Base-by-base conservation (phyloP, 1,140 invertebrate species). In the Cherax destructor region DNA sequence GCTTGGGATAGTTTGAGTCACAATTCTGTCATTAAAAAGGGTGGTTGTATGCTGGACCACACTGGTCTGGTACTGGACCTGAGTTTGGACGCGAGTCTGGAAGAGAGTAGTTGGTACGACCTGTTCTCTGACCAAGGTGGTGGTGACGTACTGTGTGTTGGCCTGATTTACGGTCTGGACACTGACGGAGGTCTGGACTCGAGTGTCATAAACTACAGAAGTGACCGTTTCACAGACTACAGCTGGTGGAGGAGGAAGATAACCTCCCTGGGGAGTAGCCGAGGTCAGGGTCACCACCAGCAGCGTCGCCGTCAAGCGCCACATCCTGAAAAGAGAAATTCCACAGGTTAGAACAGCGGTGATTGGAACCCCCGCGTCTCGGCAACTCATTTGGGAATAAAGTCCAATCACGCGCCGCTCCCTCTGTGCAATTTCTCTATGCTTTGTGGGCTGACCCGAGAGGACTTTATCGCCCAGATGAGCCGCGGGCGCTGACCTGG, bases 381-480 rank as follows among this genome's bases (percentile, higher is more conserved):
- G 49, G 47, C 79, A 83, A 88, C 87, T 88, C 87, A 88, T 88
- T 88, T 88, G 79, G 88, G 72, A 90, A 83, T 85, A 84, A 84
- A 90, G 88, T 90, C 86, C 88, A 90, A 90, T 90, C 88, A 90
- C 88, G 80, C 88, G 88, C 88, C 80, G 72, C 83, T 85, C 88
- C 77, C 49, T 87, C 72, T 83, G 79, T 88, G 87, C 87, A 88
- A 88, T 81, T 88, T 88, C 87, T 88, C 87, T 76, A 77, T 86
- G 74, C 87, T 30, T 69, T 88, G 61, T 88, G 77, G 78, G 87
- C 59, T 69, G 59, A 81, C 61, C 78, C 47, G 61, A 81, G 87
- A 88, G 87, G 87, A 88, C 87, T 88, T 88, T 88, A 88, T 88
- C 79, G 87, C 87, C 87, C 87, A 88, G 87, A 88, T 88, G 87